These are phyloP conservation scores for Thrips palmi DNA, from an alignment of 1,140 invertebrate species.

Conservation along the genomic window DNA sequence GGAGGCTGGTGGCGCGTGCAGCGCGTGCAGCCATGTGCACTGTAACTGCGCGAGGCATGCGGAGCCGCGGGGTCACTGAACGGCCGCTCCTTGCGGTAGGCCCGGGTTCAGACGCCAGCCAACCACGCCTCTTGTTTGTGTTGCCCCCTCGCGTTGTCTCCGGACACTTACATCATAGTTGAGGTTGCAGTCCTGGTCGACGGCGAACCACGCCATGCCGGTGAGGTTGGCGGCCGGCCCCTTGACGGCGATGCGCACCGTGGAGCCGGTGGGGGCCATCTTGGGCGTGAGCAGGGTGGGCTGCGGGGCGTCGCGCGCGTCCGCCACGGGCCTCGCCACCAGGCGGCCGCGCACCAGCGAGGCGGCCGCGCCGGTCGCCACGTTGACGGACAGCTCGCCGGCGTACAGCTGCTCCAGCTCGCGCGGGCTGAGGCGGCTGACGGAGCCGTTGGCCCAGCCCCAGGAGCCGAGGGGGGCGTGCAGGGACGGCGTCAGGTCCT, in stretches of 20 bases:
- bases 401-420: slow-evolving; percentile 60
- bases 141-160: no score
- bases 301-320: slow-evolving; percentile 44
- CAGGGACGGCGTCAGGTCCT: slow-evolving; percentile 41
- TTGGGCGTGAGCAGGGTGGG: slow-evolving; percentile 40
- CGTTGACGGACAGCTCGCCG: slow-evolving; percentile 55
- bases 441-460: slow-evolving; percentile 46
- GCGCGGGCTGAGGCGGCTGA: slow-evolving; percentile 41
- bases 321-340: slow-evolving; percentile 44
- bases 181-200: slow-evolving; percentile 62
- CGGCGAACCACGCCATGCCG: slow-evolving; percentile 62
- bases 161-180: slow-evolving; percentile 66
- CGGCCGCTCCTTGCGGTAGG: no score
- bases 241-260: slow-evolving; percentile 28
- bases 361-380: slow-evolving; percentile 33
- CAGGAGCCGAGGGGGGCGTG: no score
- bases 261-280: no score
- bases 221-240: slow-evolving; percentile 25
- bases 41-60: no score
- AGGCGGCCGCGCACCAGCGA: slow-evolving; percentile 42
- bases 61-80: no score
- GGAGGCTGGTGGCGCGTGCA: no score
- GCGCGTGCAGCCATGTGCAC: no score
- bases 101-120: no score
- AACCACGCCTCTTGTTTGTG: no score